Conservation (phyloP, 1,140 invertebrate species). For the Zaprionus nigranus region DNA sequence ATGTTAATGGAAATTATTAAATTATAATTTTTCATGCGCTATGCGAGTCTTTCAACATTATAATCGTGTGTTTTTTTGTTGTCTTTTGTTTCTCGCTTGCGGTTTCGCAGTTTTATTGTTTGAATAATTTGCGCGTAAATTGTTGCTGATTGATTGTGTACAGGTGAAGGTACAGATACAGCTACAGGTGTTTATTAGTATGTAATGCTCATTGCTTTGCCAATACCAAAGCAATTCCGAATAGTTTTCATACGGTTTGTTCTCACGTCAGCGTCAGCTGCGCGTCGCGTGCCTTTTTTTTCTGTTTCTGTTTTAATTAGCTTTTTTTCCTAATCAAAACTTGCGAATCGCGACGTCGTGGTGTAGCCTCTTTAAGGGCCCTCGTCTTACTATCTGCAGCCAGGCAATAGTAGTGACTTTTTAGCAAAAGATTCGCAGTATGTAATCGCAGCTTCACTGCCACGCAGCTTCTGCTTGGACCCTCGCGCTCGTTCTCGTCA, state of each 20-base stretch:
- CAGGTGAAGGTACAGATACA: not conserved
- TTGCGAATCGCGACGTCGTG: conserved; percentile 22
- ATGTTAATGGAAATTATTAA: conserved; percentile 55
- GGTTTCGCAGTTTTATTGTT: conserved; percentile 10
- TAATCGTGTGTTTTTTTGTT: conserved; percentile 23
- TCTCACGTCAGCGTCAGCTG: not conserved
- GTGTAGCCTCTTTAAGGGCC: conserved; percentile 62
- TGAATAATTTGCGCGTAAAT: not conserved
- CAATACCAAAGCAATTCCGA: not conserved
- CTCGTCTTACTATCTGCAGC: conserved; percentile 39
- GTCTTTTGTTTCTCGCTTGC: conserved; percentile 5
- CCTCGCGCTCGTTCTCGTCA: not conserved
- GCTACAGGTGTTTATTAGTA: not conserved
- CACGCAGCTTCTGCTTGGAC: not conserved
- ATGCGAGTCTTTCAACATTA: not conserved
- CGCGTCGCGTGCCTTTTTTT: conserved; percentile 13
- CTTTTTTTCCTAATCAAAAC: conserved; percentile 46
- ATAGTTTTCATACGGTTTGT: conserved; percentile 4
- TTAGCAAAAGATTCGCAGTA: conserved; percentile 44
- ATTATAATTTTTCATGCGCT: conserved; percentile 47
- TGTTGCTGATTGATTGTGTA: not conserved
- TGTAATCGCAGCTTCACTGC: not conserved
- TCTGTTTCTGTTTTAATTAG: not conserved
- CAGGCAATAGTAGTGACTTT: conserved; percentile 30
- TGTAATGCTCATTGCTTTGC: not conserved